phyloP scores from a whole-genome alignment of 2,888 invertebrate genomes.

The Muschampia plurimacula region DNA sequence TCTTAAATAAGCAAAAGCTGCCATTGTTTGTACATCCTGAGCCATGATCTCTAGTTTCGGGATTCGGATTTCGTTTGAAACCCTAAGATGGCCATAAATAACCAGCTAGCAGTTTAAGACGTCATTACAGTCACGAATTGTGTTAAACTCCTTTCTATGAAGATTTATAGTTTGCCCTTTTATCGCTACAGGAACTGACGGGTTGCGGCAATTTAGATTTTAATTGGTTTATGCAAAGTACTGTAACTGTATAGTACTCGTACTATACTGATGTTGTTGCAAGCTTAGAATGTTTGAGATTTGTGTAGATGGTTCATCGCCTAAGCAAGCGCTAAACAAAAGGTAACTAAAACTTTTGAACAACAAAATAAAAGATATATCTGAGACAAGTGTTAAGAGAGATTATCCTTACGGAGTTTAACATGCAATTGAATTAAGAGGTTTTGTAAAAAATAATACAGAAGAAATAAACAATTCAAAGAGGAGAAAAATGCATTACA shows the following conservation, averaged over 20 bases:
- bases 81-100: slow-evolving; percentile 61
- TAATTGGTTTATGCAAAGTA: slow-evolving; percentile 40
- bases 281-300: not conserved
- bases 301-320: not conserved
- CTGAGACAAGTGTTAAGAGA: not conserved
- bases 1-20: slow-evolving; percentile 9
- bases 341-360: not conserved
- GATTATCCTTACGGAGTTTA: not conserved
- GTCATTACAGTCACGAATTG: slow-evolving; percentile 75
- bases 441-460: not conserved
- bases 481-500: not conserved
- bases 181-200: slow-evolving; percentile 45
- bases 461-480: not conserved
- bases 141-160: slow-evolving; percentile 63
- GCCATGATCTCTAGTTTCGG: slow-evolving; percentile 31
- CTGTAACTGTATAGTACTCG: slow-evolving; percentile 25
- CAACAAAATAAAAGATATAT: not conserved
- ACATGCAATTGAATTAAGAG: not conserved
- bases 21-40: slow-evolving; percentile 21
- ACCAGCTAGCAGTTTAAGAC: slow-evolving; percentile 51
- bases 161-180: slow-evolving; percentile 67
- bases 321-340: not conserved
- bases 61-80: slow-evolving; percentile 28
- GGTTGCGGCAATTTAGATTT: slow-evolving; percentile 39
- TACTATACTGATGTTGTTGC: not conserved